Evolutionary conservation across 2,797 vertebrate genomes (phyloP).

Genomic region (Melanotaenia nigrans): DNA sequence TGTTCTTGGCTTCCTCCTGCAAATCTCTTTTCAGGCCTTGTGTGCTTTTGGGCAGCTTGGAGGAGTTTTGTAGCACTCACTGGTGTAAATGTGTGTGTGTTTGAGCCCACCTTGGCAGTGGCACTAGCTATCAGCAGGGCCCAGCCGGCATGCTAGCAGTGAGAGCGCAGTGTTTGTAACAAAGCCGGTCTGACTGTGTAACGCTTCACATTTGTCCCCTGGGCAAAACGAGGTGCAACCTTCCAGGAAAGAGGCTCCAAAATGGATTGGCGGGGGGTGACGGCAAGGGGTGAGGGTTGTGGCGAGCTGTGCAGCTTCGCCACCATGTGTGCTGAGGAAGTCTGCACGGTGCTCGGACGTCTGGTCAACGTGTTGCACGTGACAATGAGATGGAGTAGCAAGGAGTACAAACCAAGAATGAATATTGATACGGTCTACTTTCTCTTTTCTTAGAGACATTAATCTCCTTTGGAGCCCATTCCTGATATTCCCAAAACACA

Average conservation of each 20-base stretch:
- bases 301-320: not conserved
- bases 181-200: slow-evolving; percentile 70
- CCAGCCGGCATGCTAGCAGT: slow-evolving; percentile 74
- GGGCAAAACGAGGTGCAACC: slow-evolving; percentile 67
- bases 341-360: slow-evolving; percentile 41
- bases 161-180: slow-evolving; percentile 68
- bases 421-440: not conserved
- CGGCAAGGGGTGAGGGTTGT: slow-evolving; percentile 24
- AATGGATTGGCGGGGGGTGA: slow-evolving; percentile 9
- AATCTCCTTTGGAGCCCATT: not conserved
- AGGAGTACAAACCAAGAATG: not conserved
- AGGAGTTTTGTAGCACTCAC: slow-evolving; percentile 55
- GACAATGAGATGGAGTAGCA: slow-evolving; percentile 41
- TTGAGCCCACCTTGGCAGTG: slow-evolving; percentile 67
- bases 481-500: slow-evolving; percentile 7
- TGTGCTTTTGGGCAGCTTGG: slow-evolving; percentile 55
- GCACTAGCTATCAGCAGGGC: slow-evolving; percentile 68
- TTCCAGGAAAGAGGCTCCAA: slow-evolving; percentile 66
- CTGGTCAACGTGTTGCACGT: slow-evolving; percentile 39
- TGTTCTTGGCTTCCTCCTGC: slow-evolving; percentile 65
- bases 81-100: slow-evolving; percentile 47
- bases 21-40: slow-evolving; percentile 51
- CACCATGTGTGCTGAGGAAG: slow-evolving; percentile 64
- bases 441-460: not conserved
- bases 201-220: slow-evolving; percentile 66